phyloP scores from a whole-genome alignment of 2,888 invertebrate genomes.

The Caenorhabditis angaria region DNA sequence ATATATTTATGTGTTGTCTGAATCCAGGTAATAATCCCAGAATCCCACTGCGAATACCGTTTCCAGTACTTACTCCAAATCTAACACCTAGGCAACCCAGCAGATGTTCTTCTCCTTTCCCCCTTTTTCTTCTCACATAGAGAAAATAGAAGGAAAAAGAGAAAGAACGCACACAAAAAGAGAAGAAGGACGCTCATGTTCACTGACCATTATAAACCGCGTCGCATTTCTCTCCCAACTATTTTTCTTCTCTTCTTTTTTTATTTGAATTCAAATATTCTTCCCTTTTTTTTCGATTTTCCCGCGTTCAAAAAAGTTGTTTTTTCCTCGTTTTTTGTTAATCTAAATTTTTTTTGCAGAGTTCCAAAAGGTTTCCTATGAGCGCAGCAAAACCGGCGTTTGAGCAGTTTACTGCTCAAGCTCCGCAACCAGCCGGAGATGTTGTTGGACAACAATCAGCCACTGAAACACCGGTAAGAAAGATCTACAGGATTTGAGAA shows the following conservation, averaged over 20 bases:
- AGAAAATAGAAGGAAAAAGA: background rate
- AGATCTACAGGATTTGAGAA: background rate
- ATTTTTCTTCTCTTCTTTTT: background rate
- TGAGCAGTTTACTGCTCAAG: constrained; percentile 54
- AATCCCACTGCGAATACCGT: too few species aligned
- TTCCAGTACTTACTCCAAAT: too few species aligned
- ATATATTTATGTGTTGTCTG: too few species aligned
- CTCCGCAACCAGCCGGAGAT: constrained; percentile 52
- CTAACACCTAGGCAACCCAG: too few species aligned
- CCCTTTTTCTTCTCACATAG: background rate
- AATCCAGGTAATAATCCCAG: too few species aligned
- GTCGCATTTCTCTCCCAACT: background rate
- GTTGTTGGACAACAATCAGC: constrained; percentile 26
- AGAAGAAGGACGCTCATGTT: background rate
- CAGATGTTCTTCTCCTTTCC: background rate
- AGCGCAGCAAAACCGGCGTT: constrained; percentile 37
- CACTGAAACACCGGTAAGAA: constrained; percentile 17
- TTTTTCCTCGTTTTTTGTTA: background rate
- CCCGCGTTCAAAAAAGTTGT: background rate
- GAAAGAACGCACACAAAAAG: background rate
- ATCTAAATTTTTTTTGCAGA: too few species aligned
- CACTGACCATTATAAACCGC: background rate
- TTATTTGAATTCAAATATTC: background rate
- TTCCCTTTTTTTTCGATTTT: background rate
- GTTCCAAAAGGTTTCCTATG: too few species aligned